Percentiles rank a stretch among this genome's conserved stretches.
Conservation (phyloP, 2,113 vertebrate genomes). For the Silurus meridionalis region DNA sequence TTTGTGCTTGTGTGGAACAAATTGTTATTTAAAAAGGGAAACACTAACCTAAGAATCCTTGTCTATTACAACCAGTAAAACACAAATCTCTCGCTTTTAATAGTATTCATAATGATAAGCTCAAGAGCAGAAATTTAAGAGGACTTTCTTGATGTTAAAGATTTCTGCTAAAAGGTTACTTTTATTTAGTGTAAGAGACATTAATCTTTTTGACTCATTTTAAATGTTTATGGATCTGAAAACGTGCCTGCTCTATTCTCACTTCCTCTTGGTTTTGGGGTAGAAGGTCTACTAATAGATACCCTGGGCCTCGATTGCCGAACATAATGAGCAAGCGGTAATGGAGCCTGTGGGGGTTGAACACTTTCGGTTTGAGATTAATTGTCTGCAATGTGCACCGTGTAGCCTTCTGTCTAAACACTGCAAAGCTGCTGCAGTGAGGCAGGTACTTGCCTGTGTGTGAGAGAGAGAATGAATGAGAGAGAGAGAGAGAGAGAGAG, state of each 20-base stretch:
- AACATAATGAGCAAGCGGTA: constrained; percentile 47
- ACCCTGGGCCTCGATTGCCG: constrained; percentile 27
- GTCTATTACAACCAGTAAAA: constrained; percentile 27
- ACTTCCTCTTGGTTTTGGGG: constrained; percentile 15
- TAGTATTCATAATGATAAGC: background rate
- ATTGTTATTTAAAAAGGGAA: constrained; percentile 29
- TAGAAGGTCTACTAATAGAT: constrained; percentile 45
- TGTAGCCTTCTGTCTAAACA: constrained; percentile 51
- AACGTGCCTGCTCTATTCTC: constrained; percentile 19
- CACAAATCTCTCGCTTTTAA: constrained; percentile 18
- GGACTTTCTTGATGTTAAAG: background rate
- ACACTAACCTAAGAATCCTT: background rate
- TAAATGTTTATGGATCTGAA: constrained; percentile 6
- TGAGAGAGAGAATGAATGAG: background rate
- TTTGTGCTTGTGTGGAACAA: constrained; percentile 25
- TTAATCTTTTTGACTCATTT: background rate
- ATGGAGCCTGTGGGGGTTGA: constrained; percentile 46
- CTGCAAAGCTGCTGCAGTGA: constrained; percentile 56
- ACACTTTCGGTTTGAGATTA: constrained; percentile 55
- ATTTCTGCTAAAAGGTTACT: background rate
- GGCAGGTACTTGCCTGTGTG: constrained; percentile 36
- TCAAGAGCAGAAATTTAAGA: background rate
- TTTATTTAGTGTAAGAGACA: background rate
- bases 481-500: background rate
- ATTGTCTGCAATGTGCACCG: constrained; percentile 56